Percentiles rank a stretch among this genome's conserved stretches.
These are phyloP conservation scores for Falco cherrug DNA, from an alignment of 2,797 vertebrate genomes.

Conservation along the genomic window DNA sequence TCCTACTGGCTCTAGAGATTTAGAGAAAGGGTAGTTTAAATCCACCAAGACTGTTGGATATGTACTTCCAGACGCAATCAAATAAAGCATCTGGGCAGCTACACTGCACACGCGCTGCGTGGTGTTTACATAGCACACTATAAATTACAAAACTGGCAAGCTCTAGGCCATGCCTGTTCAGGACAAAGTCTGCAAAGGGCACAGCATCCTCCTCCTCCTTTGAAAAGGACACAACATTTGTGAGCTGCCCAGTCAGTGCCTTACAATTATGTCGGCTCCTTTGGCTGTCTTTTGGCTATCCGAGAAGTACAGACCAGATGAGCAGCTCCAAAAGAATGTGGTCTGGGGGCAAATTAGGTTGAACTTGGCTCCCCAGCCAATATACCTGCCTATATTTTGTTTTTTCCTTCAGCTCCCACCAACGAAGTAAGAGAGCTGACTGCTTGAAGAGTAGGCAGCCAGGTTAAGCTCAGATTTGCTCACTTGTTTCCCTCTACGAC, in stretches of 20 bases:
- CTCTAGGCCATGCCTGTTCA: neutral
- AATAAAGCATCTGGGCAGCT: neutral
- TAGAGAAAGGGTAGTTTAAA: neutral
- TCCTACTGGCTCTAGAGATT: neutral
- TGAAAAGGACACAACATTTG: neutral
- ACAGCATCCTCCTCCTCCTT: neutral
- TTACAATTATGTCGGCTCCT: neutral
- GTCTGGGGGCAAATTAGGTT: neutral
- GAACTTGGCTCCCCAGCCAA: neutral
- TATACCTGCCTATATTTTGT: neutral
- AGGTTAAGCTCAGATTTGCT: neutral
- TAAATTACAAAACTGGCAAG: neutral
- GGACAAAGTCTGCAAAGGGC: neutral
- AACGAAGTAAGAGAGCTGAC: neutral
- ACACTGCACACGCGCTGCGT: rapidly evolving
- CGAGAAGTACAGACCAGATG: neutral
- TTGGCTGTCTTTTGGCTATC: neutral
- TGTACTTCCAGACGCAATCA: neutral
- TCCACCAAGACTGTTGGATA: neutral
- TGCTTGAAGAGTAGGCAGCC: neutral
- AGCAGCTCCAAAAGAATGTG: neutral
- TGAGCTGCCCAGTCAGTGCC: neutral
- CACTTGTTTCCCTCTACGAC: neutral
- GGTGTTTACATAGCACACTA: neutral
- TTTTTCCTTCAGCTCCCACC: neutral